These are phyloP conservation scores for Melinaea marsaeus DNA, from an alignment of 2,888 invertebrate genomes.

Conservation along the genomic window DNA sequence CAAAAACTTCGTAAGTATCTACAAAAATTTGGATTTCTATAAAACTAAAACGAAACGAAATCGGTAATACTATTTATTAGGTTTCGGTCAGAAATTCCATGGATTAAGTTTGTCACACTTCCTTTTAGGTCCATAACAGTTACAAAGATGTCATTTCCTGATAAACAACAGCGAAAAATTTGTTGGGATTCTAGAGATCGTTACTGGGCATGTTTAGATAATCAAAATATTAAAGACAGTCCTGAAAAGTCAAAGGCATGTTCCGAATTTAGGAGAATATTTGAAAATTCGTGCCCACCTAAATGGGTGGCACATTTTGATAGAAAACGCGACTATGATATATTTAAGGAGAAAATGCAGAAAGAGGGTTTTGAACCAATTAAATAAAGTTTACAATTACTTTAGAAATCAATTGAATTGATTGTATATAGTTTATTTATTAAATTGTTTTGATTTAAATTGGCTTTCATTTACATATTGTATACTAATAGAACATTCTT, in stretches of 20 bases:
- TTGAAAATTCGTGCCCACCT: slow-evolving; percentile 86
- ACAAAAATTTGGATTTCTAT: neutral
- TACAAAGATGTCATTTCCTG: slow-evolving; percentile 86
- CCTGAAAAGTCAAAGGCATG: slow-evolving; percentile 78
- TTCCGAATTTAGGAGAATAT: slow-evolving; percentile 82
- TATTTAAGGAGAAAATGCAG: slow-evolving; percentile 92
- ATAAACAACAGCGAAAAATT: slow-evolving; percentile 85
- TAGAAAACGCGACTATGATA: slow-evolving; percentile 90
- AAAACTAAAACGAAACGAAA: neutral
- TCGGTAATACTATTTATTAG: neutral
- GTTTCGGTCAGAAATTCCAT: neutral
- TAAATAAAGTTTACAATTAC: slow-evolving; percentile 61
- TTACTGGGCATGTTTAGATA: slow-evolving; percentile 93
- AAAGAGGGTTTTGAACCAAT: slow-evolving; percentile 91
- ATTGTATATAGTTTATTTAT: slow-evolving; percentile 67
- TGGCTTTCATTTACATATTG: slow-evolving; percentile 43
- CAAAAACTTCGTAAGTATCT: neutral
- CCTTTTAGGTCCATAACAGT: slow-evolving; percentile 33
- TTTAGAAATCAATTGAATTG: slow-evolving; percentile 38
- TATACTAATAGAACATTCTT: neutral
- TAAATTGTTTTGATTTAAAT: slow-evolving; percentile 43
- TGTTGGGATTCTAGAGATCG: slow-evolving; percentile 93
- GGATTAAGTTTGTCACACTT: slow-evolving; percentile 17
- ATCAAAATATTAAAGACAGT: slow-evolving; percentile 79
- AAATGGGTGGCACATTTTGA: slow-evolving; percentile 98